Conservation (phyloP, 2,888 invertebrate genomes). For the Nomada ruficornis region DNA sequence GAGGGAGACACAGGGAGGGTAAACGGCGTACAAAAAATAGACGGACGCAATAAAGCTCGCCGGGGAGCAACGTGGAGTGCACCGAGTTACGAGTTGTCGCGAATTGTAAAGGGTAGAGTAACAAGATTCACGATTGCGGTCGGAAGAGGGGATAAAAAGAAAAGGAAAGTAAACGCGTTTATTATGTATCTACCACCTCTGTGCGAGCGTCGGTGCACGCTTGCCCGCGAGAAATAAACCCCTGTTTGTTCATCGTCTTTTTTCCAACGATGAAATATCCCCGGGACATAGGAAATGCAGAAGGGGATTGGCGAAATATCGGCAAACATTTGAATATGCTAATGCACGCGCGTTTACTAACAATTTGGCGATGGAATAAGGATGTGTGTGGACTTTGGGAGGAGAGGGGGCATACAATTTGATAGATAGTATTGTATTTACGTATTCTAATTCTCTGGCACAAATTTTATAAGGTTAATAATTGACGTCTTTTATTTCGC, state of each 20-base stretch:
- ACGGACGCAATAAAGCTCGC: conserved; percentile 21
- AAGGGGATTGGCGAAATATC: background rate
- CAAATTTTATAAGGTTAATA: too few species aligned
- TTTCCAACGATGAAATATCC: conserved; percentile 6
- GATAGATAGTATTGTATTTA: too few species aligned
- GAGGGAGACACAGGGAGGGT: background rate
- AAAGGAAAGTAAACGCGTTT: conserved; percentile 16
- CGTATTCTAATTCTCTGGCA: too few species aligned
- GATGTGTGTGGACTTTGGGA: background rate
- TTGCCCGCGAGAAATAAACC: background rate
- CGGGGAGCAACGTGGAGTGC: conserved; percentile 23
- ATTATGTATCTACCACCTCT: conserved; percentile 16
- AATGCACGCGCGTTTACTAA: background rate
- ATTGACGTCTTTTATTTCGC: too few species aligned
- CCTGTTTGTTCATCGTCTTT: conserved; percentile 19
- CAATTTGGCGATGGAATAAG: conserved; percentile 12
- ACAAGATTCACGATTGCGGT: conserved; percentile 32
- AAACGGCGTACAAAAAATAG: background rate
- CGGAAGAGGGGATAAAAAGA: background rate
- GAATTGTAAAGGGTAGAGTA: conserved; percentile 25
- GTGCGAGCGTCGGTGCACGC: background rate
- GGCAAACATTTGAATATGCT: conserved; percentile 16
- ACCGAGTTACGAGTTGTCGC: conserved; percentile 45
- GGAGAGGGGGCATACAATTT: background rate
- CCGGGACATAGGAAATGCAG: conserved; percentile 2